Conservation (phyloP, 1,140 invertebrate species). For the Oryctes rhinoceros region DNA sequence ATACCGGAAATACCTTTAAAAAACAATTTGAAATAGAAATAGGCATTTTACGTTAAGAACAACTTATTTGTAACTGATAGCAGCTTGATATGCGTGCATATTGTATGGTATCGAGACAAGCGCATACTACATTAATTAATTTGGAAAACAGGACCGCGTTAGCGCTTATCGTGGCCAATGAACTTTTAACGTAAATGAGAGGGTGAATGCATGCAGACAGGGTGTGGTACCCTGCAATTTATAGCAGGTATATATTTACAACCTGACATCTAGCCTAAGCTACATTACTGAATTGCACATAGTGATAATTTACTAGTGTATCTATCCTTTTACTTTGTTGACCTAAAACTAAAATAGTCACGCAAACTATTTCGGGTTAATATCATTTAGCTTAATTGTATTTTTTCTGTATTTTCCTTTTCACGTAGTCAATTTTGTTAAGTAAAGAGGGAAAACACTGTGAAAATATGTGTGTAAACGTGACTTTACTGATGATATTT, state of each 20-base stretch:
- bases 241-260: not conserved
- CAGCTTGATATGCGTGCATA: too few relatives aligned
- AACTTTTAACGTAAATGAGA: conserved; percentile 6
- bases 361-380: not conserved
- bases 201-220: conserved; percentile 28
- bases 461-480: not conserved
- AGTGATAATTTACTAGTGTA: conserved; percentile 20
- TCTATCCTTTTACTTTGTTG: not conserved
- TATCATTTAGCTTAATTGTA: not conserved
- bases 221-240: not conserved
- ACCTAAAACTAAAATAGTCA: conserved; percentile 7
- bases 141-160: not conserved
- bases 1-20: too few relatives aligned
- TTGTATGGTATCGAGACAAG: not conserved
- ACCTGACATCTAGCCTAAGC: not conserved
- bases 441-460: not conserved
- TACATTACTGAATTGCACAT: conserved; percentile 27
- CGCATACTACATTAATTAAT: not conserved
- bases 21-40: too few relatives aligned
- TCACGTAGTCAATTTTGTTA: not conserved
- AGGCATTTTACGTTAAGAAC: too few relatives aligned
- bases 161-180: conserved; percentile 5
- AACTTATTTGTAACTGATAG: too few relatives aligned
- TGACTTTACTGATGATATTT: not conserved
- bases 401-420: not conserved